Conservation (phyloP, 2,797 vertebrate species). For the Neosilurus hyrtlii region DNA sequence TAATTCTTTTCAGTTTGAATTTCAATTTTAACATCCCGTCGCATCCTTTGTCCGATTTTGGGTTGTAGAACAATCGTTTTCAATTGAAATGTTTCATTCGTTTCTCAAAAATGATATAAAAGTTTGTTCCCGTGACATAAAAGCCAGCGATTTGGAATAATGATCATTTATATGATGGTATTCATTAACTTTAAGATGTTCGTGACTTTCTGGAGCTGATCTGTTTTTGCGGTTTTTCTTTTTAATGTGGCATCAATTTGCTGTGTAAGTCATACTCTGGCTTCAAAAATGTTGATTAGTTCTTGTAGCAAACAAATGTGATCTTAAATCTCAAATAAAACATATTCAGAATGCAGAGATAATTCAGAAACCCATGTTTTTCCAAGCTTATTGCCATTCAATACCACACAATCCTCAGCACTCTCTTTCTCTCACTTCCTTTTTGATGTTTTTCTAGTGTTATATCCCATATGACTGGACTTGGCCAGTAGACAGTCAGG, state of each 20-base stretch:
- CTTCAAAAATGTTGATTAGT: conserved; percentile 24
- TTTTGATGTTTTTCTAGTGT: conserved; percentile 44
- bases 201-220: conserved; percentile 23
- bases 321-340: conserved; percentile 16
- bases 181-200: conserved; percentile 24
- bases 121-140: neutral
- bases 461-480: conserved; percentile 53
- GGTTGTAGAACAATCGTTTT: neutral
- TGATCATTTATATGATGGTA: conserved; percentile 15
- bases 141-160: neutral
- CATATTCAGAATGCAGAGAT: conserved; percentile 11
- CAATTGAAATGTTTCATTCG: neutral
- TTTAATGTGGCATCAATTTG: conserved; percentile 13
- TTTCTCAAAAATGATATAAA: neutral
- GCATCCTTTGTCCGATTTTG: too few relatives aligned
- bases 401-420: conserved; percentile 51
- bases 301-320: conserved; percentile 9
- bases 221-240: conserved; percentile 3
- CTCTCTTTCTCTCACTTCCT: conserved; percentile 40
- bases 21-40: too few relatives aligned
- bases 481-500: conserved; percentile 57
- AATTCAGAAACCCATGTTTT: conserved; percentile 30
- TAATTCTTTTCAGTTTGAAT: too few relatives aligned
- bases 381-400: conserved; percentile 38
- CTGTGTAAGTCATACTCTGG: conserved; percentile 9